Conservation (phyloP, 2,888 invertebrate species). For the Lasioglossum marginatum region DNA sequence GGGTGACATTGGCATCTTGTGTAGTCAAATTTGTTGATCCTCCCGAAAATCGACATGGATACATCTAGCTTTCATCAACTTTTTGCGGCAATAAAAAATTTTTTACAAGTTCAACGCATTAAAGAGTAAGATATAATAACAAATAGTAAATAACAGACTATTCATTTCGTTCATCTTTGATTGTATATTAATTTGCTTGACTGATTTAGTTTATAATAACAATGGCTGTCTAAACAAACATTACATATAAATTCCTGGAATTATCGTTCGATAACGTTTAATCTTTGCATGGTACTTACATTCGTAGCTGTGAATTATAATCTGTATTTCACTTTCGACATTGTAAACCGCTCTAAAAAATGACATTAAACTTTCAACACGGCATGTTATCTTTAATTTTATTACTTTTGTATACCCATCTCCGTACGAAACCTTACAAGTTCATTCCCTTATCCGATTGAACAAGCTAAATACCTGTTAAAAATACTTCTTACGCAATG, state of each 20-base stretch:
- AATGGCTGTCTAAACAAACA: slow-evolving; percentile 26
- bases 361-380: slow-evolving; percentile 19
- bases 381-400: slow-evolving; percentile 30
- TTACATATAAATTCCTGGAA: slow-evolving; percentile 3
- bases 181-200: slow-evolving; percentile 25
- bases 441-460: slow-evolving; percentile 33
- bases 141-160: slow-evolving; percentile 35
- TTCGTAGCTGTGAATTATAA: not conserved
- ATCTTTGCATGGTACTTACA: slow-evolving; percentile 38
- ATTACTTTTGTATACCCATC: slow-evolving; percentile 16
- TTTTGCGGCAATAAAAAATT: slow-evolving; percentile 79
- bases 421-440: slow-evolving; percentile 32
- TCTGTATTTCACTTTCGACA: not conserved
- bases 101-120: slow-evolving; percentile 79
- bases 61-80: slow-evolving; percentile 79
- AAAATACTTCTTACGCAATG: slow-evolving; percentile 21
- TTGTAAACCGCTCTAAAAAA: slow-evolving; percentile 11
- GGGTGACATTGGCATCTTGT: not conserved
- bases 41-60: slow-evolving; percentile 74
- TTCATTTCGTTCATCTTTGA: slow-evolving; percentile 18
- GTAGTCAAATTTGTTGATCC: not conserved
- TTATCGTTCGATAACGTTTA: slow-evolving; percentile 15
- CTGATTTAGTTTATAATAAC: slow-evolving; percentile 10
- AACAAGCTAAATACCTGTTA: slow-evolving; percentile 23
- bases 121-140: slow-evolving; percentile 79